These are phyloP conservation scores for Oasisia sp. DNA, from an alignment of 2,888 invertebrate species.

Conservation along the genomic window DNA sequence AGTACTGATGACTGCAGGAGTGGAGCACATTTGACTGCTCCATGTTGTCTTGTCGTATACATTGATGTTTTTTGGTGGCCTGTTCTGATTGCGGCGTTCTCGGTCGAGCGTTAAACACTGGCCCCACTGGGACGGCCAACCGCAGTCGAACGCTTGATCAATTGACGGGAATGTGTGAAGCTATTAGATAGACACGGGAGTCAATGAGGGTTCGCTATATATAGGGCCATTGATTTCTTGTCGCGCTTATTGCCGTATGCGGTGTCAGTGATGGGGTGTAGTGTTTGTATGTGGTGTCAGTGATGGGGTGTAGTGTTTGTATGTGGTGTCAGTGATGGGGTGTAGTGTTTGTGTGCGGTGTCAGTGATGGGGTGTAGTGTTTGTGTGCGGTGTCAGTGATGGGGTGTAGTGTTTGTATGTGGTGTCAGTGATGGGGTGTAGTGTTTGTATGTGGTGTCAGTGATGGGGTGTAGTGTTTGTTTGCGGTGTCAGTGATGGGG, in stretches of 20 bases:
- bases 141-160: neutral
- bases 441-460: too few relatives aligned
- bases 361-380: too few relatives aligned
- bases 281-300: neutral
- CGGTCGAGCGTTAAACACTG: slow-evolving; percentile 12
- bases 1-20: neutral
- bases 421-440: too few relatives aligned
- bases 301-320: neutral
- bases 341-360: too few relatives aligned
- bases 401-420: too few relatives aligned
- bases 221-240: slow-evolving; percentile 11
- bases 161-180: slow-evolving; percentile 10
- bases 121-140: neutral
- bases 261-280: neutral
- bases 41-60: neutral
- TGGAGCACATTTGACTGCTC: neutral
- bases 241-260: neutral
- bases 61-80: neutral
- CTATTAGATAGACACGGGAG: neutral
- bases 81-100: neutral
- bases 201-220: slow-evolving; percentile 6
- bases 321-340: too few relatives aligned
- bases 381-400: too few relatives aligned
- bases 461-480: too few relatives aligned
- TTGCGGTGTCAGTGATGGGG: too few relatives aligned